Evolutionary conservation across 2,113 vertebrate species (phyloP), one percentile per base, ranked within the genome.

Genomic region (Corythaeola cristata): DNA sequence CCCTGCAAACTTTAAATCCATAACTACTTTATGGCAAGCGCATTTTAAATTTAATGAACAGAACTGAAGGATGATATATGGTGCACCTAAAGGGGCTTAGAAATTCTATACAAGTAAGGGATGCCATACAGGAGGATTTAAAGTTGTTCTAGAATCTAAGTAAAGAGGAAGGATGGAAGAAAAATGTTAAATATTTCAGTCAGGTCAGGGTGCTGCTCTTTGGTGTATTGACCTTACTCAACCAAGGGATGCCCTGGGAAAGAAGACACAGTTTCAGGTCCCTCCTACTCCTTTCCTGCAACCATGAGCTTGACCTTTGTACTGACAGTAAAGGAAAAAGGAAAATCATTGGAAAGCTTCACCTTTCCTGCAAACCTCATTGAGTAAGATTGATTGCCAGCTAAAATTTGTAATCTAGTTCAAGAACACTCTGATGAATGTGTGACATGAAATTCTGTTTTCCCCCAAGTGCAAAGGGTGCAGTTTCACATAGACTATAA

Each of bases 21-120:
- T 52, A 81, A 68, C 55, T 85, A 64, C 67, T 94, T 84, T 78
- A 81, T 88, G 35, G 14, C 44, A 73, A 13, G 9, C 6, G 76
- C 71, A 59, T 76, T 96, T 92, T 91, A 87, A 90, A 85, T 92
- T 41, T 92, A 79, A 85, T 73, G 76, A 92, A 85, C 56, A 89
- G 76, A 87, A 50, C 53, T 26, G 73, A 81, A 64, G 15, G 45
- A 50, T 90, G 90, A 79, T 84, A 69, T 58, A 81, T 1, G 6
- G 33, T 33, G 58, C 17, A 80, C 19, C 22, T 89, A 89, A 87
- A 68, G 32, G 33, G 33, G 15, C 22, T 33, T 63, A 77, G 64
- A 92, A 86, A 63, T n/a, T 33, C 18, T 5, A 28, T 52, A 49
- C 9, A 67, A 64, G 21, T 58, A 74, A 71, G 12, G 20, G 28